Evolutionary conservation across 2,113 vertebrate species (phyloP).

Genomic region (Megaptera novaeangliae): DNA sequence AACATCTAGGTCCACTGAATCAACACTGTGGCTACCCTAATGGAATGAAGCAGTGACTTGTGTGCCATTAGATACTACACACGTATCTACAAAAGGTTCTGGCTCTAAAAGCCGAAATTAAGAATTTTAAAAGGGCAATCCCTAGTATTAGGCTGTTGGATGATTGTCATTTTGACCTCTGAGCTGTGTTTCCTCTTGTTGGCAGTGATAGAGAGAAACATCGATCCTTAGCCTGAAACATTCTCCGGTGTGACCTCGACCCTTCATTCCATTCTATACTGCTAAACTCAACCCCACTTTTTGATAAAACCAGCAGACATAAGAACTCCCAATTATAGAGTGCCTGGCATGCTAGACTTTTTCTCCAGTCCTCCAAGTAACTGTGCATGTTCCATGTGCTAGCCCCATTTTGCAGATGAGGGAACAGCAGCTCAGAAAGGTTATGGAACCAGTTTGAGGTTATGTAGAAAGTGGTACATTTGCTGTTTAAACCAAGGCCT

Average conservation of each 20-base stretch:
- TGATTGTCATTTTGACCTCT: conserved; percentile 24
- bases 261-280: background rate
- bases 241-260: background rate
- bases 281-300: background rate
- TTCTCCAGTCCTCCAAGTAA: background rate
- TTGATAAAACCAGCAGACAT: background rate
- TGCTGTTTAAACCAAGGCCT: background rate
- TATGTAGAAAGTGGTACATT: background rate
- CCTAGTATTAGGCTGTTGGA: background rate
- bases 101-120: background rate
- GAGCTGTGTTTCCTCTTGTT: background rate
- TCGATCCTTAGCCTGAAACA: background rate
- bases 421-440: background rate
- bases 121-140: background rate
- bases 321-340: background rate
- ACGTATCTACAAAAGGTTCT: background rate
- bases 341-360: background rate
- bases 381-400: background rate
- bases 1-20: background rate
- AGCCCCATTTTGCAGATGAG: background rate
- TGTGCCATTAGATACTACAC: background rate
- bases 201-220: background rate
- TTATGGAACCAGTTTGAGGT: background rate
- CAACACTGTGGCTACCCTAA: background rate
- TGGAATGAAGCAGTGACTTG: background rate